Conservation (phyloP, 2,113 vertebrate genomes). For the Spea multiplicata region DNA sequence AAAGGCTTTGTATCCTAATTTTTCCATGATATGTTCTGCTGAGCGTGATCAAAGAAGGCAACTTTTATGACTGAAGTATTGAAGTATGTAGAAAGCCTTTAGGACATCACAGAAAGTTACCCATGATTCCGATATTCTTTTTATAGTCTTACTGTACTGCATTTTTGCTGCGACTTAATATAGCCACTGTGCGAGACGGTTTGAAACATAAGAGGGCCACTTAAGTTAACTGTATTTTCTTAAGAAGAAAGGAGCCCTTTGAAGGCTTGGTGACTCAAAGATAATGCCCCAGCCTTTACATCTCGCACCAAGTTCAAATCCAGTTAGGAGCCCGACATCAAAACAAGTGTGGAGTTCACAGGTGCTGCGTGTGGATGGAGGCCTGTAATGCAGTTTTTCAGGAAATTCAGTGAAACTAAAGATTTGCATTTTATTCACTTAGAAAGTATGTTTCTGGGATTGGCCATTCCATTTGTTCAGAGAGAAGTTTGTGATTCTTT, state of each 20-base stretch:
- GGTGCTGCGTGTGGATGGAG: slow-evolving; percentile 15
- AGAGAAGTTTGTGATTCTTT: too few species aligned
- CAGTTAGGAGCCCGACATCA: slow-evolving; percentile 31
- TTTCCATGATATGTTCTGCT: slow-evolving; percentile 52
- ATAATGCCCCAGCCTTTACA: slow-evolving; percentile 5
- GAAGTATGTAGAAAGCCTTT: slow-evolving; percentile 54
- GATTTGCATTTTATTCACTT: too few species aligned
- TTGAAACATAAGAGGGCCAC: slow-evolving; percentile 38
- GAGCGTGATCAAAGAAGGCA: slow-evolving; percentile 54
- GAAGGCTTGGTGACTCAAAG: neutral
- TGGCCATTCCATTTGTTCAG: too few species aligned
- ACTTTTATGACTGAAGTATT: slow-evolving; percentile 52
- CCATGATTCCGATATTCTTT: slow-evolving; percentile 38
- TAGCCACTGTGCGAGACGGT: slow-evolving; percentile 32
- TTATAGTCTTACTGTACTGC: slow-evolving; percentile 48
- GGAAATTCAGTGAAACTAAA: too few species aligned
- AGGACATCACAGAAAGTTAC: slow-evolving; percentile 51
- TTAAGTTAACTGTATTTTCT: slow-evolving; percentile 28
- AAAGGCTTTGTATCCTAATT: slow-evolving; percentile 51
- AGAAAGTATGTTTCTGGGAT: too few species aligned
- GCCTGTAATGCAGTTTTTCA: neutral
- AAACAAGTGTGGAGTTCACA: slow-evolving; percentile 37
- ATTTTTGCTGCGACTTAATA: slow-evolving; percentile 36
- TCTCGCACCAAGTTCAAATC: slow-evolving; percentile 22
- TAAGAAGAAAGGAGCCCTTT: slow-evolving; percentile 15